phyloP scores from a whole-genome alignment of 2,888 invertebrate species.

The Parthenolecanium corni region DNA sequence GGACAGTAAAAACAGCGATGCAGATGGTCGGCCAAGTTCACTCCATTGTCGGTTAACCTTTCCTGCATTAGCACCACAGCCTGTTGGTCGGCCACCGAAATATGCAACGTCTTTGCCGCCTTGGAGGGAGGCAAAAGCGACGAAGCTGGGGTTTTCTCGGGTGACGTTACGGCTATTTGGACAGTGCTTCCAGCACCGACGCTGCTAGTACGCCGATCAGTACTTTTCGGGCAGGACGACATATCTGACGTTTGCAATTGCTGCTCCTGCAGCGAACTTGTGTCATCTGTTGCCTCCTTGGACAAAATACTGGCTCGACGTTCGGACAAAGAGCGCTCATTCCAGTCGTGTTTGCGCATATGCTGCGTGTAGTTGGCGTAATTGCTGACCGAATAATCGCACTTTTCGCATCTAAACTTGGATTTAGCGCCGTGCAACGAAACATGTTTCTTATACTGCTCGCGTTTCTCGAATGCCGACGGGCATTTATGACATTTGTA shows the following conservation, averaged over 20 bases:
- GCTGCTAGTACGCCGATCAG: too few relatives aligned
- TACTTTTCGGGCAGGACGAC: too few relatives aligned
- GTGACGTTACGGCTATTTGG: neutral
- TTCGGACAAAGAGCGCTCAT: slow-evolving; percentile 9
- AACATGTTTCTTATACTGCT: slow-evolving; percentile 71
- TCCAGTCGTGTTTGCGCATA: slow-evolving; percentile 56
- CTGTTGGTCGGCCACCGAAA: slow-evolving; percentile 52
- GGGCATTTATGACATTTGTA: slow-evolving; percentile 79
- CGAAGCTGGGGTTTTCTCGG: neutral
- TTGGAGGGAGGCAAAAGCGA: neutral
- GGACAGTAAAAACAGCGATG: slow-evolving; percentile 68
- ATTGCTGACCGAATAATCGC: slow-evolving; percentile 80
- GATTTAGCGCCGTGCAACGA: slow-evolving; percentile 73
- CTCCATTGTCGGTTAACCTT: slow-evolving; percentile 39
- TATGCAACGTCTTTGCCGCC: slow-evolving; percentile 44
- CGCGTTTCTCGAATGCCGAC: slow-evolving; percentile 72
- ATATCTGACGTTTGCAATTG: too few relatives aligned
- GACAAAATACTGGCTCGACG: slow-evolving; percentile 10
- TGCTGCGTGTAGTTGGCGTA: slow-evolving; percentile 76
- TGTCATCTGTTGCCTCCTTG: neutral
- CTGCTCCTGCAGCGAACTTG: neutral
- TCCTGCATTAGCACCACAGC: slow-evolving; percentile 48
- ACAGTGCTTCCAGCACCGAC: neutral
- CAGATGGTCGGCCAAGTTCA: slow-evolving; percentile 48
- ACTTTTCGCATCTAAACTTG: slow-evolving; percentile 66